Evolutionary conservation across 2,797 vertebrate species (phyloP).

Genomic region (Sebastes minor): DNA sequence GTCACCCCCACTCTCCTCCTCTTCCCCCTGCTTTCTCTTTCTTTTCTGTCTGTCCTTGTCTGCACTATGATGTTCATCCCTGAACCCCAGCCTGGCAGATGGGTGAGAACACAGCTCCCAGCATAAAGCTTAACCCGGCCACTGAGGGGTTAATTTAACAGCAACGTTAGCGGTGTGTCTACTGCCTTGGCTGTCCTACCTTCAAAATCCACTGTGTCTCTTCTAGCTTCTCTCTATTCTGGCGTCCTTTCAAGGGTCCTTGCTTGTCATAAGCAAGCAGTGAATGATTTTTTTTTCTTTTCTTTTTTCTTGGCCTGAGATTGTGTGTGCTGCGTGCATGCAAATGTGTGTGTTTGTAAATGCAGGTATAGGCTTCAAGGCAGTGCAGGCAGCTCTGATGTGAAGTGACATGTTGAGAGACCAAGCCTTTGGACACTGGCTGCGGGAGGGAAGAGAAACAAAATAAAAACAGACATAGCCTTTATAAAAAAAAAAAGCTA

Average conservation of each 20-base stretch:
- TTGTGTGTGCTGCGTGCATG: conserved; percentile 5
- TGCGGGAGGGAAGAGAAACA: conserved; percentile 34
- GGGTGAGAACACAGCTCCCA: conserved; percentile 17
- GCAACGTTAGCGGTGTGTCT: background rate
- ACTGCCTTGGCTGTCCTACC: background rate
- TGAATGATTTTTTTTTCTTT: background rate
- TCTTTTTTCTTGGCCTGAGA: background rate
- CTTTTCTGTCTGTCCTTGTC: conserved; percentile 1
- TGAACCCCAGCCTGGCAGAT: conserved; percentile 41
- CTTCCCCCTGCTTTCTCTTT: background rate
- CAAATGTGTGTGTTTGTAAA: conserved; percentile 41
- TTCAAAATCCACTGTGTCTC: conserved; percentile 6
- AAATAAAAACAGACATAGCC: conserved; percentile 48
- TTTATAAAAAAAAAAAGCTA: conserved; percentile 33
- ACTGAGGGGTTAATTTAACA: conserved; percentile 20
- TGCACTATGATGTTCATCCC: conserved; percentile 9
- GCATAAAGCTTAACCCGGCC: conserved; percentile 37
- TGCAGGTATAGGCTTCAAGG: conserved; percentile 65
- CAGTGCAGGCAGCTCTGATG: conserved; percentile 51
- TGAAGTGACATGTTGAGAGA: conserved; percentile 70
- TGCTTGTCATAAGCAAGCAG: conserved; percentile 31
- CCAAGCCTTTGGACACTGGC: conserved; percentile 62
- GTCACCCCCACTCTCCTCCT: background rate
- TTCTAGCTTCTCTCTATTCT: background rate
- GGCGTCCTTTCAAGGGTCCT: conserved; percentile 44